Conservation (phyloP, 1,140 invertebrate species). For the Chrysoperla carnea region DNA sequence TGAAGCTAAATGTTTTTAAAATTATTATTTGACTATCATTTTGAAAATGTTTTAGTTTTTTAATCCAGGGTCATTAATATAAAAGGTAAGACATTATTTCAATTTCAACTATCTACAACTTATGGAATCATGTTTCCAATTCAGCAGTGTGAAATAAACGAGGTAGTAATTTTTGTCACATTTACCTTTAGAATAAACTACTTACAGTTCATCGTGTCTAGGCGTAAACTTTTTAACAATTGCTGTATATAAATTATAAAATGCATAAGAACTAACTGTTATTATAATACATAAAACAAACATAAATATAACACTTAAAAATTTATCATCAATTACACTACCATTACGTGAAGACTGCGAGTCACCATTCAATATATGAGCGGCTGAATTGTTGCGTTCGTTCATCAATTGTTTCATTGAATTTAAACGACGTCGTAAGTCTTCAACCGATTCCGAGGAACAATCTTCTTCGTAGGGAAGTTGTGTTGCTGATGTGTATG, state of each 20-base stretch:
- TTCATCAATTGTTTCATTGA: constrained; percentile 66
- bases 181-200: background rate
- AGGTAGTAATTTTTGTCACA: too few species aligned
- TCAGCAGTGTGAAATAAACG: too few species aligned
- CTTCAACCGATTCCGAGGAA: constrained; percentile 50
- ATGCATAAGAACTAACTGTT: constrained; percentile 61
- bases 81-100: too few species aligned
- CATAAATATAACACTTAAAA: constrained; percentile 60
- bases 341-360: constrained; percentile 23
- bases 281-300: constrained; percentile 57
- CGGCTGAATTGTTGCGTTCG: constrained; percentile 32
- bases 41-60: too few species aligned
- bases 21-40: too few species aligned
- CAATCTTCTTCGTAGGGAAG: background rate
- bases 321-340: constrained; percentile 56
- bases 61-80: too few species aligned
- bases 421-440: constrained; percentile 50
- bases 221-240: constrained; percentile 64
- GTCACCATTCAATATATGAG: constrained; percentile 26
- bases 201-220: constrained; percentile 55
- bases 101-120: too few species aligned
- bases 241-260: constrained; percentile 64
- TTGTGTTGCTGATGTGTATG: too few species aligned
- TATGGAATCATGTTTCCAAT: too few species aligned
- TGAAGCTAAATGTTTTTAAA: too few species aligned